Conservation (phyloP, 2,113 vertebrate species). For the Periophthalmodon schlosseri region DNA sequence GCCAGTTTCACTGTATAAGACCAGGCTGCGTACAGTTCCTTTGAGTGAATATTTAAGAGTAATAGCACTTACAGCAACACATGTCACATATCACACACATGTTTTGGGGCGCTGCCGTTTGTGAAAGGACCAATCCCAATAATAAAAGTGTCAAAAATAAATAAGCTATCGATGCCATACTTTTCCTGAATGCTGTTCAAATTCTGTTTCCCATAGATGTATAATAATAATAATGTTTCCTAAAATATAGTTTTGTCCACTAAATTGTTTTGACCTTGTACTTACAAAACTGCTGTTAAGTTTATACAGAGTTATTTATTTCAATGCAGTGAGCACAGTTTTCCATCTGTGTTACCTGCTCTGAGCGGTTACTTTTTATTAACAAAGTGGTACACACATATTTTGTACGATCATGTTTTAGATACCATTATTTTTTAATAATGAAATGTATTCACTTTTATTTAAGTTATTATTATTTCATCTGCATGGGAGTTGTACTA, state of each 20-base stretch:
- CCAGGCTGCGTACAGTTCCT: too few relatives aligned
- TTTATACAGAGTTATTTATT: slow-evolving; percentile 6
- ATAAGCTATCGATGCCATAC: slow-evolving; percentile 55
- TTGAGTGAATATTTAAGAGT: slow-evolving; percentile 8
- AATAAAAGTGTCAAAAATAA: slow-evolving; percentile 50
- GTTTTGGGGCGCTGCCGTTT: slow-evolving; percentile 32
- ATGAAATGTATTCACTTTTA: slow-evolving; percentile 12
- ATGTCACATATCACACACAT: slow-evolving; percentile 3
- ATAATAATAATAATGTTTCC: slow-evolving; percentile 20
- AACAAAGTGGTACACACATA: slow-evolving; percentile 24
- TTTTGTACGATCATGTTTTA: slow-evolving; percentile 22
- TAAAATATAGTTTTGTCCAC: slow-evolving; percentile 23
- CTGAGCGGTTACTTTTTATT: slow-evolving; percentile 24
- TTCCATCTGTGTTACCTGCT: slow-evolving; percentile 2
- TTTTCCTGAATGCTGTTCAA: slow-evolving; percentile 29
- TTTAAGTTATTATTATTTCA: slow-evolving; percentile 26
- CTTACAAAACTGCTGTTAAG: slow-evolving; percentile 4
- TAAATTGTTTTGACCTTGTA: neutral
- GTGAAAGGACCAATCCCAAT: slow-evolving; percentile 27
- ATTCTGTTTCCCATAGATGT: slow-evolving; percentile 20
- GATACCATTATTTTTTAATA: slow-evolving; percentile 45
- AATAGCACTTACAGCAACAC: slow-evolving; percentile 19
- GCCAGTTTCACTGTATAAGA: too few relatives aligned
- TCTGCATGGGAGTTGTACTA: slow-evolving; percentile 26
- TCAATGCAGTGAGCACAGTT: slow-evolving; percentile 8